Evolutionary conservation across 1,140 invertebrate species (phyloP).

Genomic region (Calycopis cecrops): DNA sequence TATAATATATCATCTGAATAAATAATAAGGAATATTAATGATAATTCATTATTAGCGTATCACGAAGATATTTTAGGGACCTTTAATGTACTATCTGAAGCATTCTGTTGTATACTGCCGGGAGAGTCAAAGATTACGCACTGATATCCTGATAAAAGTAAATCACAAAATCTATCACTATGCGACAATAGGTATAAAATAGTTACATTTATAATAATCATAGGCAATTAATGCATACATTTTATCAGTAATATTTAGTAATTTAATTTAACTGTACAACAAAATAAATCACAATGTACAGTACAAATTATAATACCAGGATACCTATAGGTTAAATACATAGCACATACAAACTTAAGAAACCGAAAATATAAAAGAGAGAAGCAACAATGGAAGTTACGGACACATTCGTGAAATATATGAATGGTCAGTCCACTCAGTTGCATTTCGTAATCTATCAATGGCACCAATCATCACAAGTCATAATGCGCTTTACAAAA

Average conservation of each 20-base stretch:
- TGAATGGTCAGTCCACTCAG: conserved; percentile 47
- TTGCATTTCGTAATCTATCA: conserved; percentile 67
- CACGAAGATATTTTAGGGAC: too few species aligned
- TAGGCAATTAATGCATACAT: background rate
- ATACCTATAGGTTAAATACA: conserved; percentile 13
- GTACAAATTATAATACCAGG: conserved; percentile 18
- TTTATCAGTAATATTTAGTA: background rate
- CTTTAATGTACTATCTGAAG: too few species aligned
- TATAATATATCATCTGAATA: too few species aligned
- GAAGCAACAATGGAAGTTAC: conserved; percentile 70
- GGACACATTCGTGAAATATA: conserved; percentile 47
- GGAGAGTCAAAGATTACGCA: background rate
- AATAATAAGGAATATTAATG: too few species aligned
- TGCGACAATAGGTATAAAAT: too few species aligned
- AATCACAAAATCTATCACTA: conserved; percentile 7
- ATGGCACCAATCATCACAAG: conserved; percentile 74
- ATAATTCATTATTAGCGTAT: too few species aligned
- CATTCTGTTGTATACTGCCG: background rate
- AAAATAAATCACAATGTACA: background rate
- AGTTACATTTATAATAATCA: too few species aligned
- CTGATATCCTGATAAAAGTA: conserved; percentile 6
- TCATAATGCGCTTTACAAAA: conserved; percentile 65
- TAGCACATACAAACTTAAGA: conserved; percentile 2
- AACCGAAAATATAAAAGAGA: conserved; percentile 25
- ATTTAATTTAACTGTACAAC: background rate